Evolutionary conservation across 2,797 vertebrate species (phyloP), one percentile per base, ranked within the genome.

Genomic region (Gobionotothen gibberifrons): DNA sequence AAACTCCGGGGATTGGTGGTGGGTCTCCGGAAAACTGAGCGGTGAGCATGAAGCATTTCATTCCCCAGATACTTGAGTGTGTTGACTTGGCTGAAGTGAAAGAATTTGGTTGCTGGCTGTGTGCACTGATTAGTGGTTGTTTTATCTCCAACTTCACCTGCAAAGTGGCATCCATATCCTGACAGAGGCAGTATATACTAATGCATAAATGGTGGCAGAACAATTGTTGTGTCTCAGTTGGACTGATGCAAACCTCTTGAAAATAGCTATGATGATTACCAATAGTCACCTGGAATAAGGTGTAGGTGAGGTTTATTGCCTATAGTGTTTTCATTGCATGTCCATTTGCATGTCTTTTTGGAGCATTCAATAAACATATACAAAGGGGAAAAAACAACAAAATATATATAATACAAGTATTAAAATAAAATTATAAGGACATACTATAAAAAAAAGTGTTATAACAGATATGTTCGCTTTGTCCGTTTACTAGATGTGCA

Each of bases 31-130:
- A 56, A 67, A 51, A 57, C 44, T 62, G 52, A 72, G 51, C 19
- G 3, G n/a, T 51, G 57, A 58, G 47, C 61, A 59, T 69, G 65
- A 68, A 59, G 78, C 63, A 70, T 84, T 62, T 40, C 9, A 43
- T 19, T 26, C 44, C 32, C 62, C 21, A 40, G 48, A 47, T 57
- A 49, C 42, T n/a, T n/a, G n/a, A n/a, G n/a, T n/a, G n/a, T n/a
- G n/a, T n/a, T n/a, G n/a, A n/a, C n/a, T 22, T 56, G 1, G 9
- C 17, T 42, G 40, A 51, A 8, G 22, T 44, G 19, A 16, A 63
- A 55, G 42, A 70, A 44, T 54, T n/a, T 22, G 21, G 57, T 62
- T 4, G 22, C 42, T 44, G 32, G 1, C 5, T 64, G 62, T 51
- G 49, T 48, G 68, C 42, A 51, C 10, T 44, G 57, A 55, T 60